Base-by-base conservation (phyloP, 2,797 vertebrate genomes). In the Danio aesculapii region DNA sequence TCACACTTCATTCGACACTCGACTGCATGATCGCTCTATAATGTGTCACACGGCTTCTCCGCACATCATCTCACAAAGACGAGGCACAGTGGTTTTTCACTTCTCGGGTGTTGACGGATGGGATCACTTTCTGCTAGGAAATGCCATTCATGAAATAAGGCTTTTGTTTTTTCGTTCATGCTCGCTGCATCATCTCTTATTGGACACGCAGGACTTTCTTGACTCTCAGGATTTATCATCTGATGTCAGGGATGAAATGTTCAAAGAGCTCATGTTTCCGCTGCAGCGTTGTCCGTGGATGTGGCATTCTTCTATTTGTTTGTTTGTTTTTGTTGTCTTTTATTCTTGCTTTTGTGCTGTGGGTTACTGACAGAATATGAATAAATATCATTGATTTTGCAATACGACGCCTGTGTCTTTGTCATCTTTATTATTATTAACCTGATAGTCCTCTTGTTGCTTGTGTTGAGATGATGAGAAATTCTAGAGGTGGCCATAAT, bases 301-400 rank as follows among this genome's bases (percentile, higher is more conserved):
- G 71, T 82, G 76, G 19, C 80, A 47, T 73, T 55, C 68, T 74
- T 86, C 68, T 17, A 59, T 63, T 46, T 43, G 61, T 84, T 75
- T 77, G 43, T 85, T 81, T 52, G 73, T 80, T 67, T 87, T 82
- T 87, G 71, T 89, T 88, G 71, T 89, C 74, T 82, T 75, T 84
- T 88, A 84, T 88, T 88, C 88, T 91, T 82, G 58, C 84, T 89
- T 88, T 88, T 90, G 88, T 93, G 91, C 86, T 16, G 88, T 90
- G 89, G 81, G 89, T 87, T 91, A 91, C 91, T 92, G 90, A 89
- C 74, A 74, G 87, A 75, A 86, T 88, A 89, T 87, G 89, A 94
- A 94, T 93, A 92, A 93, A 91, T 89, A 84, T 80, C 86, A 83
- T 83, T 87, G 63, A 82, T 84, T 84, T 85, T 82, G 75, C 67